Percentiles rank a stretch among this genome's conserved stretches.
These are phyloP conservation scores for Shargacucullia verbasci DNA, from an alignment of 2,888 invertebrate genomes.

Conservation along the genomic window DNA sequence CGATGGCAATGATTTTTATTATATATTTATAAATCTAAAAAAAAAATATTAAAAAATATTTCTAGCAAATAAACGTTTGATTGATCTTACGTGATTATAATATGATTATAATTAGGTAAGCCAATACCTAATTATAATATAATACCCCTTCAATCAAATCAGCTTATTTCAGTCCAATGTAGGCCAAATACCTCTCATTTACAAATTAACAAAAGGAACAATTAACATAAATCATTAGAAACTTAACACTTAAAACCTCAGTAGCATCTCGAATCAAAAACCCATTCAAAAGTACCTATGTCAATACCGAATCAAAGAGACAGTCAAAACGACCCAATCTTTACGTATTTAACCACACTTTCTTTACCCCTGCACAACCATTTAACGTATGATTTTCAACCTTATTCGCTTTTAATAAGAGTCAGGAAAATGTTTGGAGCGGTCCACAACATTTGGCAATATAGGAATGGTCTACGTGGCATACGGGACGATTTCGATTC, in stretches of 20 bases:
- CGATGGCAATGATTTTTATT: too few species aligned
- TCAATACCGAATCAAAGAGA: constrained; percentile 33
- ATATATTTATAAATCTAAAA: too few species aligned
- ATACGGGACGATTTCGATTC: constrained; percentile 47
- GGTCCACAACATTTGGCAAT: constrained; percentile 1
- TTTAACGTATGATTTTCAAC: neutral
- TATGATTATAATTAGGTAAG: too few species aligned
- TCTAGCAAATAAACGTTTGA: too few species aligned
- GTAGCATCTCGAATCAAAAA: constrained; percentile 17
- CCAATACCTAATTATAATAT: too few species aligned
- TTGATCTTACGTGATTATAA: too few species aligned
- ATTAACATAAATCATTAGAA: constrained; percentile 1
- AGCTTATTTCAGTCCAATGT: too few species aligned
- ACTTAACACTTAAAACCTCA: neutral
- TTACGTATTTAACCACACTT: constrained; percentile 6
- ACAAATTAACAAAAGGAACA: constrained; percentile 2
- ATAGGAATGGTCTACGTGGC: constrained; percentile 45
- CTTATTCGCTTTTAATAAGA: neutral
- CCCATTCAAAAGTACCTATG: constrained; percentile 33
- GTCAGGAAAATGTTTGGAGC: neutral
- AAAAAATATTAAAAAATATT: too few species aligned
- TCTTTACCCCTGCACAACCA: neutral
- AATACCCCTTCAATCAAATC: too few species aligned
- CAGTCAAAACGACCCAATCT: constrained; percentile 38
- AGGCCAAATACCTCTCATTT: too few species aligned